These are phyloP conservation scores for Zenarchopterus dispar DNA, from an alignment of 2,797 vertebrate species.

Conservation along the genomic window DNA sequence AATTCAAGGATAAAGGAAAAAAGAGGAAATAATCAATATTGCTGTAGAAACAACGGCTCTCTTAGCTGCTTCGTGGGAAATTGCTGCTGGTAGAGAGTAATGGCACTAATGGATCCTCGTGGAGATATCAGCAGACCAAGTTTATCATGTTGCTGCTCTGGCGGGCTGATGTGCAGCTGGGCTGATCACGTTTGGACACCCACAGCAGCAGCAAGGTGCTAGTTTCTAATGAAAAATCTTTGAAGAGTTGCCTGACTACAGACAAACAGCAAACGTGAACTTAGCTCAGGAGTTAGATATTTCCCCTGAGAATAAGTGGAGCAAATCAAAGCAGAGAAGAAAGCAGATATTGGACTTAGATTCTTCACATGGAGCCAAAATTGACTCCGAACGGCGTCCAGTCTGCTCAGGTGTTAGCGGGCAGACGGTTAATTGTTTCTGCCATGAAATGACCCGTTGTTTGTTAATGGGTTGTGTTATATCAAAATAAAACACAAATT, in stretches of 20 bases:
- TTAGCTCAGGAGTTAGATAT: conserved; percentile 26
- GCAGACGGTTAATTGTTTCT: conserved; percentile 7
- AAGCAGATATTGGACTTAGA: conserved; percentile 34
- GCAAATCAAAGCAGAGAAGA: conserved; percentile 23
- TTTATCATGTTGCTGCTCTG: background rate
- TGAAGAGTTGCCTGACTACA: conserved; percentile 1
- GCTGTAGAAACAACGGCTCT: background rate
- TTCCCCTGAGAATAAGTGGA: conserved; percentile 17
- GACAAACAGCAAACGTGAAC: conserved; percentile 1
- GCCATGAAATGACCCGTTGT: background rate
- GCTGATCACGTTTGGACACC: conserved; percentile 3
- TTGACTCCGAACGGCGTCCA: conserved; percentile 10
- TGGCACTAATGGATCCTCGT: conserved; percentile 5
- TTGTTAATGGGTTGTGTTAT: conserved; percentile 12
- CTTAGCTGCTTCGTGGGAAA: background rate
- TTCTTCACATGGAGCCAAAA: conserved; percentile 33
- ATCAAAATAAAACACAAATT: conserved; percentile 6
- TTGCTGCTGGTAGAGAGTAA: background rate
- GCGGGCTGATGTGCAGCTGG: conserved; percentile 5
- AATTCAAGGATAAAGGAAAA: no score
- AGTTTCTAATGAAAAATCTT: conserved; percentile 5
- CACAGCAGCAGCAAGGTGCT: conserved; percentile 3
- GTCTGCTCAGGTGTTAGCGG: conserved; percentile 12
- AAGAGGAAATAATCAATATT: conserved; percentile 3
- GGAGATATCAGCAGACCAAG: background rate